phyloP scores from a whole-genome alignment of 2,113 vertebrate species.

The Hemicordylus capensis region DNA sequence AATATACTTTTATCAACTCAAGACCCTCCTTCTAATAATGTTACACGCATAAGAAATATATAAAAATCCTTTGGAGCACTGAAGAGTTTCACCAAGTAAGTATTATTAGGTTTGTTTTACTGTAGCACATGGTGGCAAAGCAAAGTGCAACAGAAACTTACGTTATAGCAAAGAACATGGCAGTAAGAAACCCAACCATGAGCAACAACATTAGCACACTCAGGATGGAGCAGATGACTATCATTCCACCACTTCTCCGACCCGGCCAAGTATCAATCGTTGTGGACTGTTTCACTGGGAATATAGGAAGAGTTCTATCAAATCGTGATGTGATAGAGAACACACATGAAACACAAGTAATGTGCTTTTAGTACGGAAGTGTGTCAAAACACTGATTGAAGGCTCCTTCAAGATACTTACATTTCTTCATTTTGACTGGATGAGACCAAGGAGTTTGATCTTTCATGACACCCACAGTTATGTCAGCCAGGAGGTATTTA shows the following conservation, averaged over 20 bases:
- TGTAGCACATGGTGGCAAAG: background rate
- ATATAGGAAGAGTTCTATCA: background rate
- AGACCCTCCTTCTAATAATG: background rate
- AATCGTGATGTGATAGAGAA: background rate
- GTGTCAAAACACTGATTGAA: background rate
- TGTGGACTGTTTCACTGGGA: constrained; percentile 38
- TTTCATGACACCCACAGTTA: constrained; percentile 32
- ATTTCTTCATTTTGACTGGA: constrained; percentile 61
- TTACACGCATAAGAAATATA: background rate
- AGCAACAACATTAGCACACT: constrained; percentile 70
- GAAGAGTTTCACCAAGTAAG: background rate
- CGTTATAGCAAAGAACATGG: constrained; percentile 45
- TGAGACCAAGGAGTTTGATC: constrained; percentile 72
- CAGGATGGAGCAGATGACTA: constrained; percentile 72
- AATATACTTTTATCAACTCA: too few species aligned
- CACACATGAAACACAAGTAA: background rate
- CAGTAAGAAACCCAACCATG: constrained; percentile 54
- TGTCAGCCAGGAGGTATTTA: constrained; percentile 68
- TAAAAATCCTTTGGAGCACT: background rate
- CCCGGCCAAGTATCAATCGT: constrained; percentile 71
- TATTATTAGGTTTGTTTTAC: background rate
- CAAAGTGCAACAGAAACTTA: constrained; percentile 57
- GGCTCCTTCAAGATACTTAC: constrained; percentile 54
- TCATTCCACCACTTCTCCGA: constrained; percentile 71
- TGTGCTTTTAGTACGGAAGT: background rate